Evolutionary conservation across 2,888 invertebrate species (phyloP).

Genomic region (Sicus ferrugineus): DNA sequence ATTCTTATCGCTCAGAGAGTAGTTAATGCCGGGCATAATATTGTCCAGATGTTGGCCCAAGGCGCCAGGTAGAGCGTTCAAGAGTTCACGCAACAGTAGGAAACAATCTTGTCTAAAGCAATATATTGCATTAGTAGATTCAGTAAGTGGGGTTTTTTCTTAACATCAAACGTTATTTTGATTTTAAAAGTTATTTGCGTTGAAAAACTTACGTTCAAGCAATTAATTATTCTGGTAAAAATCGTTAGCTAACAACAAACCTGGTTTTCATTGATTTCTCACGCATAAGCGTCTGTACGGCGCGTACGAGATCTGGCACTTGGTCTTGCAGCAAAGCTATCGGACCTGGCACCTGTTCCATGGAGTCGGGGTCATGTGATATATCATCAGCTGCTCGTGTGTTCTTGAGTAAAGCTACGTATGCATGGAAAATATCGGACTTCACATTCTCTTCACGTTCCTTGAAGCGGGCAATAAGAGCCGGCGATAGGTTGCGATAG

Average conservation of each 20-base stretch:
- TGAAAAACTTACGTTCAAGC: background rate
- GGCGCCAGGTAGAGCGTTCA: slow-evolving; percentile 88
- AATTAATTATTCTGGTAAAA: background rate
- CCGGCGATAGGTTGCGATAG: slow-evolving; percentile 88
- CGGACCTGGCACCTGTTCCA: slow-evolving; percentile 78
- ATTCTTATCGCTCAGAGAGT: slow-evolving; percentile 88
- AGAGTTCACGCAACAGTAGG: slow-evolving; percentile 86
- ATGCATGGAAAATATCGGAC: slow-evolving; percentile 96
- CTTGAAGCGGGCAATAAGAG: slow-evolving; percentile 91
- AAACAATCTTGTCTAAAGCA: slow-evolving; percentile 83
- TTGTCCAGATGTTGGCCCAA: slow-evolving; percentile 83
- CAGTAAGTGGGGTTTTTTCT: too few relatives aligned
- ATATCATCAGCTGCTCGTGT: slow-evolving; percentile 77
- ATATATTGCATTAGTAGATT: slow-evolving; percentile 51
- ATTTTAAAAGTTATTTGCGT: background rate
- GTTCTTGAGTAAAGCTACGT: slow-evolving; percentile 89
- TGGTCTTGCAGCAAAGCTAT: slow-evolving; percentile 70
- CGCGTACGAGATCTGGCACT: slow-evolving; percentile 82
- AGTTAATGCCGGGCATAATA: slow-evolving; percentile 88
- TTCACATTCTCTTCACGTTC: slow-evolving; percentile 99
- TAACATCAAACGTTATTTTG: too few relatives aligned
- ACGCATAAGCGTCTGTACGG: slow-evolving; percentile 86
- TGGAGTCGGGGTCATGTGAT: slow-evolving; percentile 73
- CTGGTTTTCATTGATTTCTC: slow-evolving; percentile 83
- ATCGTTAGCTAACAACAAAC: background rate